Percentiles rank a stretch among this genome's conserved stretches.
Evolutionary conservation across 1,140 invertebrate genomes (phyloP).

Genomic region (Meteorus sp.): DNA sequence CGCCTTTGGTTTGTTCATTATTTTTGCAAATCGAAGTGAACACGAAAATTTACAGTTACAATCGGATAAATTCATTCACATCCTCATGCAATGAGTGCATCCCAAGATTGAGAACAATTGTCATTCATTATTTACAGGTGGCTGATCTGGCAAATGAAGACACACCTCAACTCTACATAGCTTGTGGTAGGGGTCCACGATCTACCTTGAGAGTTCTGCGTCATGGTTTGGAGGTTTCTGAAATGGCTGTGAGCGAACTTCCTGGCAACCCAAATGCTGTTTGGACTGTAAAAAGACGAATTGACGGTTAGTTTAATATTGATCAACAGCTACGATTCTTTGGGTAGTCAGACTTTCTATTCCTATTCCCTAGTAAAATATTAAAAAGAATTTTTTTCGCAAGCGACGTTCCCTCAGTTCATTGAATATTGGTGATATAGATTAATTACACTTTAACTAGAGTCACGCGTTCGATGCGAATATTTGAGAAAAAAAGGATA

Average conservation of each 20-base stretch:
- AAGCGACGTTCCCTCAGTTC: not conserved
- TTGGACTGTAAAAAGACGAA: conserved; percentile 96
- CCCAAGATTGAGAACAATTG: no score
- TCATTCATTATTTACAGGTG: conserved; percentile 56
- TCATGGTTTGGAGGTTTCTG: conserved; percentile 96
- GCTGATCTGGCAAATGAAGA: conserved; percentile 94
- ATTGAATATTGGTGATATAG: not conserved
- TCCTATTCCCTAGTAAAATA: conserved; percentile 5
- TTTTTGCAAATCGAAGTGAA: conserved; percentile 49
- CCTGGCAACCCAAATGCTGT: conserved; percentile 99
- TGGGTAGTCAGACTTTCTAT: conserved; percentile 7
- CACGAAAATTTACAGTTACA: conserved; percentile 40
- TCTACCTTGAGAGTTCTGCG: conserved; percentile 91
- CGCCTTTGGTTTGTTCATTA: conserved; percentile 49
- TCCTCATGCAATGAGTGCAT: no score
- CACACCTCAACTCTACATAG: conserved; percentile 95
- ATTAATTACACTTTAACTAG: not conserved
- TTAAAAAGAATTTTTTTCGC: not conserved
- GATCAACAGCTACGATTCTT: not conserved
- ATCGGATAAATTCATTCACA: not conserved
- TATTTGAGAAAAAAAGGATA: conserved; percentile 50
- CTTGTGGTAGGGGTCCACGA: conserved; percentile 92
- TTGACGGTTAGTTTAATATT: conserved; percentile 79
- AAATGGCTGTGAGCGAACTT: conserved; percentile 99
- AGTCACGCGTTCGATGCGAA: not conserved